A percentile compares a stretch with the other conserved stretches of the same genome.
Evolutionary conservation across 2,888 invertebrate genomes (phyloP).

Genomic region (Aporophyla nigra): DNA sequence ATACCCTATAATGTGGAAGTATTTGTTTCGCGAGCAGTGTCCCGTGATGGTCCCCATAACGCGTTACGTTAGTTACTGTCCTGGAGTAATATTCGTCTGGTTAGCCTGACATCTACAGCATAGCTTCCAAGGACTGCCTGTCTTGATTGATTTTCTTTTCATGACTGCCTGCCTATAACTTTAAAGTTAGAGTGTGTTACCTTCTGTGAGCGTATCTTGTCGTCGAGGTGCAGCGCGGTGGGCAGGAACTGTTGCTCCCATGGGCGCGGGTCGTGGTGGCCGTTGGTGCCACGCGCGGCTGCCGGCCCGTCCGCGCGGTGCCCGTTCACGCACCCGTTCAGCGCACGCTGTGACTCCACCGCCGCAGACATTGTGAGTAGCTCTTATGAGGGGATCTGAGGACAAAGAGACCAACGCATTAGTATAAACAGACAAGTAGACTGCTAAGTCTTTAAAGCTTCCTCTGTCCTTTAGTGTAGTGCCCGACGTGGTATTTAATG

Average conservation of each 20-base stretch:
- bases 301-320: conserved; percentile 64
- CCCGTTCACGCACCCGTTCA: conserved; percentile 55
- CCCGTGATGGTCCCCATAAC: too few species aligned
- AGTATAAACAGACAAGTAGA: background rate
- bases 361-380: conserved; percentile 75
- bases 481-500: background rate
- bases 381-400: conserved; percentile 37
- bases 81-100: too few species aligned
- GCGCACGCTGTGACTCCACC: conserved; percentile 69
- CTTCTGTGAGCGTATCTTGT: conserved; percentile 81
- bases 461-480: background rate
- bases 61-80: too few species aligned
- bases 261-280: conserved; percentile 44
- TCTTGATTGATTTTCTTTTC: too few species aligned
- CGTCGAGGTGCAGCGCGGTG: conserved; percentile 79
- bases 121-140: too few species aligned
- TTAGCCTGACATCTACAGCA: too few species aligned
- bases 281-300: conserved; percentile 55
- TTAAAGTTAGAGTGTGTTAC: conserved; percentile 66
- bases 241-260: conserved; percentile 86
- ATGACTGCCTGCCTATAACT: background rate
- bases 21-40: too few species aligned
- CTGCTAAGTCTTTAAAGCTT: background rate
- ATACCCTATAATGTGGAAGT: too few species aligned
- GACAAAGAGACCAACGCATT: conserved; percentile 19